These are phyloP conservation scores for Polydrusus cervinus DNA, from an alignment of 2,888 invertebrate species.

Conservation along the genomic window DNA sequence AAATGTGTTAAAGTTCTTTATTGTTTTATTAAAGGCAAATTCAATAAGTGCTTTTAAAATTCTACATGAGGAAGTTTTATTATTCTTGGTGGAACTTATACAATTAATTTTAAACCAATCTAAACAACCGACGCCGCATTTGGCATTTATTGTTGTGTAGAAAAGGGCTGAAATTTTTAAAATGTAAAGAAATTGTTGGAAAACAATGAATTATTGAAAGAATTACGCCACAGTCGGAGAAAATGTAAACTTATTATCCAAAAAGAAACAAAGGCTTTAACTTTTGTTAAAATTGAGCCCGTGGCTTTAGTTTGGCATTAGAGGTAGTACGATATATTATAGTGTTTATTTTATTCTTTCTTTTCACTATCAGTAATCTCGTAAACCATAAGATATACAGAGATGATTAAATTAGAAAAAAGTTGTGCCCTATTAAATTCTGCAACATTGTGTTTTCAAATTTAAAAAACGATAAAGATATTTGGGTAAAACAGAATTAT, in stretches of 20 bases:
- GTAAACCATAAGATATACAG: too few relatives aligned
- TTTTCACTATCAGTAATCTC: too few relatives aligned
- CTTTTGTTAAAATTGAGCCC: too few relatives aligned
- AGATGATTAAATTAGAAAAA: too few relatives aligned
- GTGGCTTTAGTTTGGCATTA: too few relatives aligned
- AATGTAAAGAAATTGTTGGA: conserved; percentile 1
- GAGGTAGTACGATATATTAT: too few relatives aligned
- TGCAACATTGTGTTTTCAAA: too few relatives aligned
- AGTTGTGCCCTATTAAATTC: too few relatives aligned
- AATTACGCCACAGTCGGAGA: neutral
- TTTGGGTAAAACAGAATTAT: too few relatives aligned
- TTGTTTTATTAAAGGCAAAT: conserved; percentile 4
- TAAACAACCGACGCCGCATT: neutral
- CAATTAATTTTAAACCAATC: conserved; percentile 15
- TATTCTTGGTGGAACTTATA: neutral
- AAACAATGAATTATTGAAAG: conserved; percentile 5
- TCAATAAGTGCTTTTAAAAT: neutral
- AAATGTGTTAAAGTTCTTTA: neutral
- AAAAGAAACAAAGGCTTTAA: too few relatives aligned
- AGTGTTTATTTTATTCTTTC: too few relatives aligned
- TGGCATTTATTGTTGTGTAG: conserved; percentile 8
- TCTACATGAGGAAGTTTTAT: neutral
- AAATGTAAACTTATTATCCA: neutral
- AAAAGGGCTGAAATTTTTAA: neutral
- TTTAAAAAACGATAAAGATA: too few relatives aligned